phyloP scores from a whole-genome alignment of 53 echinoderm and acorn worm species.

The Arbacia lixula region DNA sequence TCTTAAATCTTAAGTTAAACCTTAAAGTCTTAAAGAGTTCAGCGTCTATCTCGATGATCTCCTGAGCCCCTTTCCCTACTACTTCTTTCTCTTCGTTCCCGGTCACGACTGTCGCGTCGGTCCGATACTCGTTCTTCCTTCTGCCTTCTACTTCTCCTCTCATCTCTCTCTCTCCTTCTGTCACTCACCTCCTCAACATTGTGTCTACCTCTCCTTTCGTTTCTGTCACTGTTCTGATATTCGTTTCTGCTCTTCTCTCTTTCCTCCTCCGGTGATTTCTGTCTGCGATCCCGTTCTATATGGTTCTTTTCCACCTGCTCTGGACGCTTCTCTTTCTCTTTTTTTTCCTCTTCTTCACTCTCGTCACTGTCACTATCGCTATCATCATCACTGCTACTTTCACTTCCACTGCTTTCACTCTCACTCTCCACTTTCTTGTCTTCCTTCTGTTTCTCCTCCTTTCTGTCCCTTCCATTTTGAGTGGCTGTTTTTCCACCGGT shows the following conservation, averaged over 20 bases:
- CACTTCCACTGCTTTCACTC: conserved; percentile 13
- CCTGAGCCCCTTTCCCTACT: conserved; percentile 10
- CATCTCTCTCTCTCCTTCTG: not conserved
- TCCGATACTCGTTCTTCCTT: conserved; percentile 21
- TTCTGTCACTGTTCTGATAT: not conserved
- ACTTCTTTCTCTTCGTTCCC: conserved; percentile 11
- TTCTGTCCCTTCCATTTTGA: too few species aligned
- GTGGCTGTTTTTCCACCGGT: too few species aligned
- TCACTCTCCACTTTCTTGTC: not conserved
- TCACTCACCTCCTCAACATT: not conserved
- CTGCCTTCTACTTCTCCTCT: conserved; percentile 12
- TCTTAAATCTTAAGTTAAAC: not conserved
- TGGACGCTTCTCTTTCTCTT: not conserved
- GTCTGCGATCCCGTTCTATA: not conserved
- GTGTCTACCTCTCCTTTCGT: not conserved
- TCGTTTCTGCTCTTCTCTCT: not conserved
- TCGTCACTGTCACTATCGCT: conserved; percentile 30
- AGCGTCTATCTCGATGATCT: conserved; percentile 13
- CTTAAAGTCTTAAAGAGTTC: not conserved
- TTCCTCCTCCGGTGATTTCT: not conserved
- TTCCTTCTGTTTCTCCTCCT: not conserved
- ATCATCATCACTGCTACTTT: not conserved
- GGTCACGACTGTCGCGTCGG: conserved; percentile 1
- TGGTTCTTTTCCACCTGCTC: not conserved
- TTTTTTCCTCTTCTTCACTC: not conserved